phyloP scores from a whole-genome alignment of 1,140 invertebrate genomes.

The Cydia splendana region DNA sequence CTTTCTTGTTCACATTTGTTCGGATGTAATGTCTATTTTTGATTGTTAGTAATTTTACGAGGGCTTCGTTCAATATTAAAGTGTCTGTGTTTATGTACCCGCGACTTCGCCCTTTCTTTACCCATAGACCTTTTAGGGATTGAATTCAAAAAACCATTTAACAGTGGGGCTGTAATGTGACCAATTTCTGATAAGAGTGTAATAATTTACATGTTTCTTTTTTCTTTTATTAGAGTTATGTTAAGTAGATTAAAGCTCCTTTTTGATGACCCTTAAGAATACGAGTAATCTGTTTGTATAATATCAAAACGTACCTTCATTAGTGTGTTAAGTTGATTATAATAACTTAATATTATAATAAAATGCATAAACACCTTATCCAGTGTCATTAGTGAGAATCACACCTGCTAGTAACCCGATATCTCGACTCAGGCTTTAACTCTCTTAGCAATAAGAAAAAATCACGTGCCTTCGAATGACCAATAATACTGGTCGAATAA shows the following conservation, averaged over 20 bases:
- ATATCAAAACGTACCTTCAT: neutral
- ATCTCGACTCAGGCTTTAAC: slow-evolving; percentile 5
- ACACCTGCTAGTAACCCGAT: slow-evolving; percentile 28
- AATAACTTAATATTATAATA: slow-evolving; percentile 7
- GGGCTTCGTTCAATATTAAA: slow-evolving; percentile 55
- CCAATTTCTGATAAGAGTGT: no score
- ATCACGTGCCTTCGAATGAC: neutral
- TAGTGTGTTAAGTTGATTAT: neutral
- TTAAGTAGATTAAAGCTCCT: no score
- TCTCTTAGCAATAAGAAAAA: slow-evolving; percentile 21
- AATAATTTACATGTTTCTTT: no score
- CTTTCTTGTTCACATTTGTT: slow-evolving; percentile 61
- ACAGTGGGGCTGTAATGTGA: no score
- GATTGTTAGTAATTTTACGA: slow-evolving; percentile 74
- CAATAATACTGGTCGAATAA: neutral
- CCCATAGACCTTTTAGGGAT: no score
- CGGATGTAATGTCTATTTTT: slow-evolving; percentile 58
- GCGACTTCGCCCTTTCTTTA: no score
- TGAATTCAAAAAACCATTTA: no score
- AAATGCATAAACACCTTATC: slow-evolving; percentile 27
- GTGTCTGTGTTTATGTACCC: neutral
- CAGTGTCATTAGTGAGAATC: slow-evolving; percentile 28
- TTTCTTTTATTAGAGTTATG: no score
- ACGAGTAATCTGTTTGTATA: no score
- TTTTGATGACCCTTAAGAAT: no score